Conservation (phyloP, 2,113 vertebrate species). For the Coryphaenoides rupestris region DNA sequence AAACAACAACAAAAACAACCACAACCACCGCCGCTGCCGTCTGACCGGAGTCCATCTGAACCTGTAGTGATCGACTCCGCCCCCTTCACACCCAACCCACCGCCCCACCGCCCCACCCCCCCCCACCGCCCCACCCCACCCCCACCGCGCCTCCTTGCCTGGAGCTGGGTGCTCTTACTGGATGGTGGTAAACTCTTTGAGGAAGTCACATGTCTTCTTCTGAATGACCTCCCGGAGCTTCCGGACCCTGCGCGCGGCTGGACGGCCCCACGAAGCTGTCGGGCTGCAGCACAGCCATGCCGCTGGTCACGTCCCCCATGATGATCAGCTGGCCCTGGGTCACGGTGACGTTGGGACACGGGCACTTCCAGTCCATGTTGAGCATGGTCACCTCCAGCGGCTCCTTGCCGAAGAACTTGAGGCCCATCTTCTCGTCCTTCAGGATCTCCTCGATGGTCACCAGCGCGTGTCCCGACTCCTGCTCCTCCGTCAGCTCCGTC, state of each 20-base stretch:
- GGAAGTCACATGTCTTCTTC: conserved; percentile 93
- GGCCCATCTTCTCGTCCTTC: conserved; percentile 98
- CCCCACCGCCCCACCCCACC: no score
- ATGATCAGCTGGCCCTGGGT: conserved; percentile 86
- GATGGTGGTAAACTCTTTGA: conserved; percentile 84
- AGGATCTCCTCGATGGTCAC: conserved; percentile 92
- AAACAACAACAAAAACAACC: background rate
- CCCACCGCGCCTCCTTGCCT: no score
- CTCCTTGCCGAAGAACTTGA: conserved; percentile 90
- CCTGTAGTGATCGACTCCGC: no score
- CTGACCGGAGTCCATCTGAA: no score
- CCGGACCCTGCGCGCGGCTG: conserved; percentile 77
- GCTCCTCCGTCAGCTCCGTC: conserved; percentile 87
- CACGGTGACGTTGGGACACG: conserved; percentile 88
- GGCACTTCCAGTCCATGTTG: conserved; percentile 95
- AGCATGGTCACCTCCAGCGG: conserved; percentile 91
- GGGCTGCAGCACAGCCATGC: conserved; percentile 91
- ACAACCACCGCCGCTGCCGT: no score
- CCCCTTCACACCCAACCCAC: no score
- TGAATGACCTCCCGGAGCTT: conserved; percentile 89
- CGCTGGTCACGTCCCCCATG: conserved; percentile 94
- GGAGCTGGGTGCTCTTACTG: conserved; percentile 88
- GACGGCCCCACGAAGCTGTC: conserved; percentile 89
- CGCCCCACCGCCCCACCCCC: no score
- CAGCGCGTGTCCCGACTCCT: conserved; percentile 87